Base-by-base conservation (phyloP, 30 jellyfish, hydroid and myxozoan genomes). In the Chrysaora quinquecirrha region DNA sequence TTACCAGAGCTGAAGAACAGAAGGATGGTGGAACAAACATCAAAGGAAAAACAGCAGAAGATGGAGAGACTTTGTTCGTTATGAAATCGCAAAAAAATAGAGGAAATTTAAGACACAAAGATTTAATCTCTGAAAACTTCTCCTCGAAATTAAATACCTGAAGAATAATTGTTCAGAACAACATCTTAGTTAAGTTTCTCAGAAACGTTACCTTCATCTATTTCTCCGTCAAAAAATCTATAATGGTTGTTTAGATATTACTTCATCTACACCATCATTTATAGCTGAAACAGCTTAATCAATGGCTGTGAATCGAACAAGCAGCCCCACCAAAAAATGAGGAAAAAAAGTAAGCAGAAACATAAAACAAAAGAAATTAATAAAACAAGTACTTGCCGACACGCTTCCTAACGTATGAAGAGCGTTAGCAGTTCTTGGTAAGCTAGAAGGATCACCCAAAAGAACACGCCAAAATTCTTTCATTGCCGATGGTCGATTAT, bases 341-440 rank as follows among this genome's bases (percentile, higher is more conserved):
- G 18, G n/a, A n/a, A n/a, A n/a, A n/a, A n/a, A n/a, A n/a, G n/a
- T n/a, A n/a, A n/a, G n/a, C n/a, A n/a, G n/a, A n/a, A n/a, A n/a
- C n/a, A n/a, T n/a, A n/a, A n/a, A n/a, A n/a, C n/a, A n/a, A n/a
- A n/a, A n/a, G n/a, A n/a, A n/a, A n/a, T n/a, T n/a, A n/a, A n/a
- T n/a, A n/a, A n/a, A n/a, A n/a, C n/a, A n/a, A n/a, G n/a, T n/a
- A 16, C 96, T 70, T 47, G 78, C 97, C 69, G 98, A 75, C 16
- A 80, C 90, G 48, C 75, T 85, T 32, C 98, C 98, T 25, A 91
- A 69, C 6, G 95, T 73, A 50, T 78, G 96, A 28, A 91, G 30
- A 16, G 86, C 79, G 75, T 91, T 82, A 10, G 94, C 89, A n/a
- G 96, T 91, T 72, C 98, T 91, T 24, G 95, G 77, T 12, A 89